Percentiles rank a stretch among this genome's conserved stretches.
These are phyloP conservation scores for Noctua janthina DNA, from an alignment of 2,888 invertebrate species.

Conservation along the genomic window DNA sequence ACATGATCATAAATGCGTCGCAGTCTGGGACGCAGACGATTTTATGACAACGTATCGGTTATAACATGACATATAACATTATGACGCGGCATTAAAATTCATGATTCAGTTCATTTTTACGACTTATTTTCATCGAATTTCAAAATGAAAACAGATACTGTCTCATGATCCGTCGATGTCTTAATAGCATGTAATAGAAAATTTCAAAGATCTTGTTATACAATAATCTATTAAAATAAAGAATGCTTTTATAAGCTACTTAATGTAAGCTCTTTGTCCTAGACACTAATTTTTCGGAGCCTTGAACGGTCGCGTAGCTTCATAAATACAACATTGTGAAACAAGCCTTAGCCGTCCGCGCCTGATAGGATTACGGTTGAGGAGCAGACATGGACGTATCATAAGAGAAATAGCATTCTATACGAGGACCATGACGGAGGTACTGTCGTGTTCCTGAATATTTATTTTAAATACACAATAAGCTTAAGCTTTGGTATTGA, in stretches of 20 bases:
- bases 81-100: slow-evolving; percentile 15
- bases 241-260: not conserved
- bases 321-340: slow-evolving; percentile 14
- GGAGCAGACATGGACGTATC: slow-evolving; percentile 29
- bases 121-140: not conserved
- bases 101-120: slow-evolving; percentile 28
- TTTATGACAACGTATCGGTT: slow-evolving; percentile 26
- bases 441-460: not conserved
- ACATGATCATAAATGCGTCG: slow-evolving; percentile 16
- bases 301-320: not conserved
- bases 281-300: slow-evolving; percentile 24
- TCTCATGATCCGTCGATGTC: not conserved
- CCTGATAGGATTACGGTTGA: slow-evolving; percentile 60
- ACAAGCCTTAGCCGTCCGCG: slow-evolving; percentile 16
- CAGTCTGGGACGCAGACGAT: slow-evolving; percentile 23
- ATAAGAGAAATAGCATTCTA: slow-evolving; percentile 37
- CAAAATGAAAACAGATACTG: not conserved
- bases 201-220: not conserved
- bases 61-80: slow-evolving; percentile 3
- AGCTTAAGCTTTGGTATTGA: not conserved
- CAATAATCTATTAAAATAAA: slow-evolving; percentile 1
- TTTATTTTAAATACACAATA: slow-evolving; percentile 2
- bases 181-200: not conserved
- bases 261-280: slow-evolving; percentile 20
- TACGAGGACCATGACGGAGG: not conserved